Evolutionary conservation across 2,888 invertebrate genomes (phyloP).

Genomic region (Patella depressa): DNA sequence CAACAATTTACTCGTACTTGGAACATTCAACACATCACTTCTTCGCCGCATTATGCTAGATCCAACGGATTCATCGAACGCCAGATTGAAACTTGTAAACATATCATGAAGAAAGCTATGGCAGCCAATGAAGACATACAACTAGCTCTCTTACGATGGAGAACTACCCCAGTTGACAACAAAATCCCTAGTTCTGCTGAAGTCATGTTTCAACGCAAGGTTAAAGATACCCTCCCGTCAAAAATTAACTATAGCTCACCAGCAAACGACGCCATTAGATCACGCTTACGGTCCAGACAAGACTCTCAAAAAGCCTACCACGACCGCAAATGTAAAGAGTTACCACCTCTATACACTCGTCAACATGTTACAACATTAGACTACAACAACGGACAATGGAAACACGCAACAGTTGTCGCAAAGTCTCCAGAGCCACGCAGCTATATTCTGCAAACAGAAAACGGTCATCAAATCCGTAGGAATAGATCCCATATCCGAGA

Average conservation of each 20-base stretch:
- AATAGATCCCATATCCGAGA: background rate
- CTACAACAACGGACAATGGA: background rate
- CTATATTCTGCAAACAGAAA: background rate
- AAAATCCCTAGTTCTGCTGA: background rate
- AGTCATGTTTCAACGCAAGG: background rate
- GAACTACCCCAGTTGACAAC: background rate
- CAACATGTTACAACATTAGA: background rate
- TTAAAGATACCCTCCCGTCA: background rate
- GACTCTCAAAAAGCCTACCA: background rate
- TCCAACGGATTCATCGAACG: too few species aligned
- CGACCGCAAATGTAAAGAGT: background rate
- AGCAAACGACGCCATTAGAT: background rate
- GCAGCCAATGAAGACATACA: background rate
- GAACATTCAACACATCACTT: background rate
- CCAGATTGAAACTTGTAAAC: too few species aligned
- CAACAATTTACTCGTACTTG: too few species aligned
- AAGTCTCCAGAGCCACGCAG: background rate
- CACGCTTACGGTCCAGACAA: background rate
- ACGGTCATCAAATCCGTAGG: background rate
- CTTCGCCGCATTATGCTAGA: background rate
- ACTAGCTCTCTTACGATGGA: background rate
- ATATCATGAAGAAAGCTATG: background rate
- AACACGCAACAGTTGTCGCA: background rate
- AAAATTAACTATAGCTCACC: background rate
- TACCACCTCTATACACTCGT: background rate